Base-by-base conservation (phyloP, 2,888 invertebrate genomes). In the Eupithecia inturbata region DNA sequence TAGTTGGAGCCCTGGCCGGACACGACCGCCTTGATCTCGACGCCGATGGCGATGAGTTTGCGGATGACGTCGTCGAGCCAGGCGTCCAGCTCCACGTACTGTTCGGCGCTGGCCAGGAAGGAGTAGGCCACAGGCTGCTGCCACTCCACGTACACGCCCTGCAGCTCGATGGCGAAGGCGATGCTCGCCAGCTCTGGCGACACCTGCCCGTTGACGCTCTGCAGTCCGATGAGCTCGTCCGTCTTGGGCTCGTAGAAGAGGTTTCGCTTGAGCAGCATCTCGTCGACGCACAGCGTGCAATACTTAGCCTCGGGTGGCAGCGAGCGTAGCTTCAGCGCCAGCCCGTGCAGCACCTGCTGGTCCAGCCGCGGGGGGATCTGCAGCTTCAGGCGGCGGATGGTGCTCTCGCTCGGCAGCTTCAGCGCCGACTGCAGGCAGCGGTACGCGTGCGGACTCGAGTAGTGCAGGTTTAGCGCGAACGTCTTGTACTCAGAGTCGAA, bases 211-310 rank as follows among this genome's bases (percentile, higher is more conserved):
- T 82, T 81, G 0, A 84, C 76, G 73, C 81, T 81, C 70, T 83
- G 82, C 49, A 82, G 68, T 14, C 82, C 82, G 66, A 81, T 78
- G 3, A 83, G 70, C 73, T 81, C 79, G 57, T 81, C 83, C 10
- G 45, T 77, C 74, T 68, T 79, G 0, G 73, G 78, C 31, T 81
- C 75, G 53, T 82, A 82, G 68, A 78, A 71, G 45, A 83, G 79
- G 45, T 82, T 72, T 60, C 81, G 45, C 70, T 82, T 83, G 45
- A 83, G 78, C 9, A 73, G 64, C 80, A 83, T 82, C 68, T 83
- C 81, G 75, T 80, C 79, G 7, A 83, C 33, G 67, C 75, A 76
- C n/a, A 83, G 49, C 10, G 80, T 82, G 70, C 82, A 84, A 66
- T 81, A 81, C 68, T 73, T 73, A 36, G 76, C 76, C 26, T 76